Percentiles rank a stretch among this genome's conserved stretches.
Evolutionary conservation across 2,113 vertebrate genomes (phyloP).

Genomic region (Pitta sordida): DNA sequence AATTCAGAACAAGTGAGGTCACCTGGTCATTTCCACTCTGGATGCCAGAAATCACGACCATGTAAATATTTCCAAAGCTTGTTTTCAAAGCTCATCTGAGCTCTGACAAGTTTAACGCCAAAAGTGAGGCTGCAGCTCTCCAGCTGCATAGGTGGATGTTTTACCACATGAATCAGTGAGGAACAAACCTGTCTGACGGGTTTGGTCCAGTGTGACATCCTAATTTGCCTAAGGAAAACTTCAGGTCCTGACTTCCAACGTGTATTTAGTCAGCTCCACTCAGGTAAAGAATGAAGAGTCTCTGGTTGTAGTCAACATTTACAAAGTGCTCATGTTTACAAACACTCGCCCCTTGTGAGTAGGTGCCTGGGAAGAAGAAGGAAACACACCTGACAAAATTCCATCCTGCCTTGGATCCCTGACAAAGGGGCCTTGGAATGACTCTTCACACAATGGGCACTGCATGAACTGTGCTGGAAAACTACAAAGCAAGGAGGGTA

Average conservation of each 20-base stretch:
- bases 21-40: not conserved
- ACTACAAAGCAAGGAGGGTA: rapidly evolving
- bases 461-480: not conserved
- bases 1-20: not conserved
- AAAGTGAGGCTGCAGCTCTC: not conserved
- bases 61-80: not conserved
- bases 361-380: not conserved
- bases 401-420: not conserved
- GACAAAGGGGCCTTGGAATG: not conserved
- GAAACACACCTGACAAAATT: not conserved
- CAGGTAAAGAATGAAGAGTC: not conserved
- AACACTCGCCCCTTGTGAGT: not conserved
- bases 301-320: not conserved
- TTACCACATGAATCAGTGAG: not conserved
- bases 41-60: not conserved
- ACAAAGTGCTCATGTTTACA: not conserved
- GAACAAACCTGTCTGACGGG: not conserved
- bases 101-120: not conserved
- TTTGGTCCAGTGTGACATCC: not conserved
- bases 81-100: not conserved
- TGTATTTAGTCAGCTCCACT: not conserved
- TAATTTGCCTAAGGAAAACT: not conserved
- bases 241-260: not conserved
- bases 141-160: rapidly evolving
- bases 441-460: rapidly evolving